Base-by-base conservation (phyloP, 2,113 vertebrate genomes). In the Bambusicola thoracicus region DNA sequence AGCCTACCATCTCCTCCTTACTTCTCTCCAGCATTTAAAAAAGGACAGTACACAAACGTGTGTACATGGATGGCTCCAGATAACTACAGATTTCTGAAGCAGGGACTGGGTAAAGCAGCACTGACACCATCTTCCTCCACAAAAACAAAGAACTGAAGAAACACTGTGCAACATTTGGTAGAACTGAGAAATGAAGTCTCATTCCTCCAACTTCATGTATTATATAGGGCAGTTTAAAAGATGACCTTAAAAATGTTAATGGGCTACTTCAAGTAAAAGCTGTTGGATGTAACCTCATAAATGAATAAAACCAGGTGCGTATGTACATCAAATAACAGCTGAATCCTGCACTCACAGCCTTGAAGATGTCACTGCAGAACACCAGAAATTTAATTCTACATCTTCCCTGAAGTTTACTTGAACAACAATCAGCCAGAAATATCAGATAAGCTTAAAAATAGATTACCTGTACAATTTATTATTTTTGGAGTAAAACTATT, bases 391-490 rank as follows among this genome's bases (percentile, higher is more conserved):
- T 19, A 81, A 6, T 14, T 59, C 89, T n/a, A 63, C 30, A 80
- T 67, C 25, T 22, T n/a, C 12, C n/a, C n/a, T n/a, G n/a, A n/a
- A n/a, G n/a, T n/a, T n/a, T n/a, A 82, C 76, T 66, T 53, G 41
- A 70, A 12, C n/a, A 20, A 85, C 77, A 87, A n/a, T n/a, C 34
- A 89, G 21, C 32, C 74, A 89, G 62, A 91, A 85, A 91, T 13
- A 87, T 80, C 18, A 83, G 22, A 93, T 24, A 92, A 95, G 44
- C 68, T 90, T 91, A 73, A 91, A 85, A 75, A 88, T 58, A 29
- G 34, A 92, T 97, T 97, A 97, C 96, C 95, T 97, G 93, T 74
- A 88, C 22, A 90, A 83, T 21, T 89, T 85, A 77, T 49, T 77
- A 93, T 11, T 84, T 90, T 94, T 94, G 89, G 34, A 96, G 93